Evolutionary conservation across 2,113 vertebrate genomes (phyloP).

Genomic region (Corvus cornix): DNA sequence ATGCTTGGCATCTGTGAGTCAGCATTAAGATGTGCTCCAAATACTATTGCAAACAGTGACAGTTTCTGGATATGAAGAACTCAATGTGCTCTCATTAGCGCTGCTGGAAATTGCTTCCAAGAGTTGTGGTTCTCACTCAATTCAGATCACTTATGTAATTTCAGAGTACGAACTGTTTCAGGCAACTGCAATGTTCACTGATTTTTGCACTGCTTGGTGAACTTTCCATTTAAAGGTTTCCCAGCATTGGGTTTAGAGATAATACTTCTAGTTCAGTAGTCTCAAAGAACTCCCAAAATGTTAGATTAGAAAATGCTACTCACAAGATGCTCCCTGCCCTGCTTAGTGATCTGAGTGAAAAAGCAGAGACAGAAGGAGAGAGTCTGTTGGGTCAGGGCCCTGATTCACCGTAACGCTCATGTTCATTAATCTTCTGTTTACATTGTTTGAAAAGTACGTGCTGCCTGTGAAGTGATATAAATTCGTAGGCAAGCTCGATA

Average conservation of each 20-base stretch:
- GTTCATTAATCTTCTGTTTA: constrained; percentile 17
- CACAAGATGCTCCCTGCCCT: background rate
- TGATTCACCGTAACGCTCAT: background rate
- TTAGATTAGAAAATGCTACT: background rate
- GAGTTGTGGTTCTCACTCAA: constrained; percentile 1
- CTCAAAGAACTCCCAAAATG: background rate
- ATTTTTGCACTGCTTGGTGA: background rate
- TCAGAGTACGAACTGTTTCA: background rate
- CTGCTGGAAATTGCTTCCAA: constrained; percentile 36
- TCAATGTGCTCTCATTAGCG: background rate
- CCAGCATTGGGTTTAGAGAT: background rate
- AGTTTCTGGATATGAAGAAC: constrained; percentile 10
- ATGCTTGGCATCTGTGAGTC: background rate
- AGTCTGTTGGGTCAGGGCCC: background rate
- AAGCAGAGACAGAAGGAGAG: background rate
- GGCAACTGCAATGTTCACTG: background rate
- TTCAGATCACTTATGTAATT: constrained; percentile 34
- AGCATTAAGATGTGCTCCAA: constrained; percentile 19
- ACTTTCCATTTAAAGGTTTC: background rate
- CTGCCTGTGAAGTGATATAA: background rate
- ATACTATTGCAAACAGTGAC: background rate
- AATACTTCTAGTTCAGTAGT: background rate
- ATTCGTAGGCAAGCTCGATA: background rate
- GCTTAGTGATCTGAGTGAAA: background rate
- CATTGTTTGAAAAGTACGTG: background rate